Base-by-base conservation (phyloP, 2,888 invertebrate genomes). In the Danaus chrysippus region DNA sequence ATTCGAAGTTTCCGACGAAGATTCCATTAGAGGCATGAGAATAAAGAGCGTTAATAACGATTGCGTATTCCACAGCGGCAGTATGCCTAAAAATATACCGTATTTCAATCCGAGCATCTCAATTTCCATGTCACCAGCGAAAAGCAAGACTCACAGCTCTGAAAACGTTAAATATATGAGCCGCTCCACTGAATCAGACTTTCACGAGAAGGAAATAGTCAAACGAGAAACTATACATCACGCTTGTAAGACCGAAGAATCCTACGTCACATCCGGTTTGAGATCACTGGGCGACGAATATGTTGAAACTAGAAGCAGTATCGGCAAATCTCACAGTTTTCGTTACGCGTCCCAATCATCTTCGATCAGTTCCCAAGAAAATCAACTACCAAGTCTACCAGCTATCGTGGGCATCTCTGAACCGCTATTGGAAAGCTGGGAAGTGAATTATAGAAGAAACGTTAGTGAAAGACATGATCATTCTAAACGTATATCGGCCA, bases 251-350 rank as follows among this genome's bases (percentile, higher is more conserved):
- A 77, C 82, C 42, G 89, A 88, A 60, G 89, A 90, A 65, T 77
- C 87, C 23, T 87, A 83, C 64, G 79, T 79, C 3, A 79, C 79
- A 44, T 83, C 86, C 6, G 86, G 83, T 10, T 67, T 86, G 61
- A 79, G 86, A 70, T 88, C 89, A 62, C 76, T 89, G n/a, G 89
- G 87, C 23, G 90, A 89, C 49, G 90, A 91, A 69, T 89, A 81
- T 62, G 76, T 82, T 41, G 91, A 87, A 73, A 81, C 89, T 42
- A 86, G 91, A 68, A 93, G 92, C 79, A 92, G 93, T 19, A 92
- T 95, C 23, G 92, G 93, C 58, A 95, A 95, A 78, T 94, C 95
- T 1, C 94, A 94, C 68, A 95, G 95, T 74, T 95, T 95, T 82
- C 93, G 93, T 73, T 92, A 92, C 76, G 91, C 92, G 67, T 91